Evolutionary conservation across 2,113 vertebrate genomes (phyloP).

Genomic region (Progne subis): DNA sequence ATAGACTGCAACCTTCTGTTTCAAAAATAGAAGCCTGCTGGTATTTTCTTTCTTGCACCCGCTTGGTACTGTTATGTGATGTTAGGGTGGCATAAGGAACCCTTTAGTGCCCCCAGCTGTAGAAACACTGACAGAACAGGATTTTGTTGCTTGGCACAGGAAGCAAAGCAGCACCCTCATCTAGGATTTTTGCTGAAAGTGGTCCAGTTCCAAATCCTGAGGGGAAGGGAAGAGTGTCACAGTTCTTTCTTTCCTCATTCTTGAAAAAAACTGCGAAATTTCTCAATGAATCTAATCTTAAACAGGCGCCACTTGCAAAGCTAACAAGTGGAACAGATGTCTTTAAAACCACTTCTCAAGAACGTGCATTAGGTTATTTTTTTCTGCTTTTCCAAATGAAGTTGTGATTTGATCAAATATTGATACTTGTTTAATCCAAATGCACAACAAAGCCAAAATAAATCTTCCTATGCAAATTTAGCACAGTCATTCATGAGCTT

Average conservation of each 20-base stretch:
- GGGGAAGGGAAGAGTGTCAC: neutral
- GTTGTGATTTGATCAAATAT: neutral
- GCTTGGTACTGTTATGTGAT: neutral
- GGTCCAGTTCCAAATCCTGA: neutral
- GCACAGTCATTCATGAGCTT: neutral
- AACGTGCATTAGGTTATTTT: neutral
- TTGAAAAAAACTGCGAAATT: neutral
- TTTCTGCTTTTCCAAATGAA: neutral
- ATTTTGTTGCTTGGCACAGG: neutral
- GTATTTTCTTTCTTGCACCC: neutral
- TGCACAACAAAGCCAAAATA: neutral
- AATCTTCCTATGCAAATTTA: neutral
- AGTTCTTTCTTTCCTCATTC: neutral
- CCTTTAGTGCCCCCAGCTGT: neutral
- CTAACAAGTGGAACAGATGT: neutral
- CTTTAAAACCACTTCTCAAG: neutral
- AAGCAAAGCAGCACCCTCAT: neutral
- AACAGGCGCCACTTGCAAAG: neutral
- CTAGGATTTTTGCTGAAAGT: neutral
- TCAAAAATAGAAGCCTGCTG: neutral
- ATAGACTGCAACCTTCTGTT: neutral
- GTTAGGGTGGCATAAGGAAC: neutral
- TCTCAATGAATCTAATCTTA: neutral
- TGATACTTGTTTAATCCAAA: neutral
- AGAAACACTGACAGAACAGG: neutral